Conservation (phyloP, 2,113 vertebrate species). For the Pardalotus punctatus region DNA sequence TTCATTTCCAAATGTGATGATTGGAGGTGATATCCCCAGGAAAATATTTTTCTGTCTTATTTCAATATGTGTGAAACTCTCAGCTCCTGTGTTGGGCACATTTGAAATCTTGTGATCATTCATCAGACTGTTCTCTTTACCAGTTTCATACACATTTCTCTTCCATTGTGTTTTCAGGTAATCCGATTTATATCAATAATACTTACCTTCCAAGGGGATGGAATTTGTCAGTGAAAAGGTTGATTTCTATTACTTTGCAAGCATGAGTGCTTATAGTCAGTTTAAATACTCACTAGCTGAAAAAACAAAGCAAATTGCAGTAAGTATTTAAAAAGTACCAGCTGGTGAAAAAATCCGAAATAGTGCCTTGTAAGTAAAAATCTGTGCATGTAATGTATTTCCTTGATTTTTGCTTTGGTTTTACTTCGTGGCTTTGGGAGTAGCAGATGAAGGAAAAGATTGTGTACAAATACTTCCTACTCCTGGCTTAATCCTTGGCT, state of each 20-base stretch:
- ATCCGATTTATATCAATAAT: background rate
- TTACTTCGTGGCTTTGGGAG: background rate
- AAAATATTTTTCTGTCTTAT: background rate
- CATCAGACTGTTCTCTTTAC: background rate
- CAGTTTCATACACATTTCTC: background rate
- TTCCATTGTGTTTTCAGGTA: background rate
- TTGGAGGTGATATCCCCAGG: background rate
- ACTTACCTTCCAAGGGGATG: background rate
- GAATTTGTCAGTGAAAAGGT: background rate
- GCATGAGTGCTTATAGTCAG: background rate
- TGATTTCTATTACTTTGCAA: background rate
- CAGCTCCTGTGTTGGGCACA: background rate
- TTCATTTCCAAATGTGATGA: background rate
- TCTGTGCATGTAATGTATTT: background rate
- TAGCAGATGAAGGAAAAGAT: background rate
- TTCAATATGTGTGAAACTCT: background rate
- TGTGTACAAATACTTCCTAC: background rate
- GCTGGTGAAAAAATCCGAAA: background rate
- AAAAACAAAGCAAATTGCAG: background rate
- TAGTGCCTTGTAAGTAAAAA: background rate
- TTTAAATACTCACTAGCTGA: background rate
- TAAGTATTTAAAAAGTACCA: background rate
- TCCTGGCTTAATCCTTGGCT: background rate
- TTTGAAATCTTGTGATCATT: background rate
- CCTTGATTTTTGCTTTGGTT: background rate